Conservation (phyloP, 2,113 vertebrate species). For the Phodopus roborovskii region DNA sequence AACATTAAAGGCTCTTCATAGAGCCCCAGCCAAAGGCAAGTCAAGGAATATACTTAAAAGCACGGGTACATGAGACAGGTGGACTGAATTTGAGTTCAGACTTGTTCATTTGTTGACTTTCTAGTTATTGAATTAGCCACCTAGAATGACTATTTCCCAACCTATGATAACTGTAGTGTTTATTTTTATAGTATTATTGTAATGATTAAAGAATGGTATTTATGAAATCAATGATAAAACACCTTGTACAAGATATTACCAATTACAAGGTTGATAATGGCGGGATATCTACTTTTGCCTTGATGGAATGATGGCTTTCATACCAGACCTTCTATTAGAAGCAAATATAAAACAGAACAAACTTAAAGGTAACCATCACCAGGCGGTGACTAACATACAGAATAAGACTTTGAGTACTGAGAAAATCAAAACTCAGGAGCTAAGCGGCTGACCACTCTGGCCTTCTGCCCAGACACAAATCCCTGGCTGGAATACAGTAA, state of each 20-base stretch:
- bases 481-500: background rate
- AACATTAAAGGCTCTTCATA: background rate
- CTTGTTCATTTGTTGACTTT: background rate
- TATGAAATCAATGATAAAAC: constrained; percentile 8
- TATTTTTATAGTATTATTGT: background rate
- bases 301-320: background rate
- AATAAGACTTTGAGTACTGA: constrained; percentile 13
- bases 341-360: background rate
- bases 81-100: background rate
- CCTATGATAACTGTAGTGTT: background rate
- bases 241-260: background rate
- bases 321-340: background rate
- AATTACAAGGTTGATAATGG: background rate
- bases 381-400: background rate
- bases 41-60: background rate
- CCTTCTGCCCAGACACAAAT: background rate
- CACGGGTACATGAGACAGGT: background rate
- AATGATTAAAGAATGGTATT: background rate
- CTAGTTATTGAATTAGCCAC: background rate
- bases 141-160: background rate
- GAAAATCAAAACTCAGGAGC: background rate
- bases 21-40: background rate
- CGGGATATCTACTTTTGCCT: background rate
- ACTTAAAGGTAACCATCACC: background rate
- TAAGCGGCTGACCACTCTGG: background rate